Conservation (phyloP, 2,888 invertebrate species). For the Sipha maydis region DNA sequence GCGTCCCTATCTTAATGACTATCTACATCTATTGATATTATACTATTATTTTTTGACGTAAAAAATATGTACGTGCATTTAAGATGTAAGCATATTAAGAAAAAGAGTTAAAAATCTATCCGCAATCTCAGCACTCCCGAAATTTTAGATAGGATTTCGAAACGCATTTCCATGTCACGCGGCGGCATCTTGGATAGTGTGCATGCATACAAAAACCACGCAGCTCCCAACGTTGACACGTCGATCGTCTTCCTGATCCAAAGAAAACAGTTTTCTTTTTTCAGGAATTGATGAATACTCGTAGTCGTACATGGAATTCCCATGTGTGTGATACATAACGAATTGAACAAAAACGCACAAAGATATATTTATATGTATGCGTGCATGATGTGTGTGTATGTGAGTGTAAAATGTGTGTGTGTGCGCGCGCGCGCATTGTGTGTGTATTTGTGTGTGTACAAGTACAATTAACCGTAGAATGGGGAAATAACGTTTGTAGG, state of each 20-base stretch:
- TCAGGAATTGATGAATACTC: constrained; percentile 35
- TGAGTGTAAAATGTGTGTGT: background rate
- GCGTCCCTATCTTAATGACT: too few species aligned
- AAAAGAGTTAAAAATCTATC: too few species aligned
- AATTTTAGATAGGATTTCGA: too few species aligned
- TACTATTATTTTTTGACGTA: too few species aligned
- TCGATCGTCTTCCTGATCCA: background rate
- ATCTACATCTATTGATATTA: too few species aligned
- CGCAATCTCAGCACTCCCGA: too few species aligned
- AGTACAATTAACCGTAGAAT: constrained; percentile 45
- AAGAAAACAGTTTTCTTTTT: background rate
- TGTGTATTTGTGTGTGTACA: background rate
- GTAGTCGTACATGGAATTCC: constrained; percentile 19
- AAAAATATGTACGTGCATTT: too few species aligned
- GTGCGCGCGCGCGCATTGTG: background rate
- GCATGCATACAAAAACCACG: background rate
- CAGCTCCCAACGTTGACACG: background rate
- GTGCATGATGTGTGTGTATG: background rate
- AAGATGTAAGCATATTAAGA: too few species aligned
- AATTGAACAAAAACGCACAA: background rate
- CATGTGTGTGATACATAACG: constrained; percentile 30
- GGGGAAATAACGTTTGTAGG: constrained; percentile 58
- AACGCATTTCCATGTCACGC: too few species aligned
- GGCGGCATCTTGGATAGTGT: too few species aligned
- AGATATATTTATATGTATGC: background rate